Evolutionary conservation across 2,797 vertebrate species (phyloP).

Genomic region (Picus viridis): DNA sequence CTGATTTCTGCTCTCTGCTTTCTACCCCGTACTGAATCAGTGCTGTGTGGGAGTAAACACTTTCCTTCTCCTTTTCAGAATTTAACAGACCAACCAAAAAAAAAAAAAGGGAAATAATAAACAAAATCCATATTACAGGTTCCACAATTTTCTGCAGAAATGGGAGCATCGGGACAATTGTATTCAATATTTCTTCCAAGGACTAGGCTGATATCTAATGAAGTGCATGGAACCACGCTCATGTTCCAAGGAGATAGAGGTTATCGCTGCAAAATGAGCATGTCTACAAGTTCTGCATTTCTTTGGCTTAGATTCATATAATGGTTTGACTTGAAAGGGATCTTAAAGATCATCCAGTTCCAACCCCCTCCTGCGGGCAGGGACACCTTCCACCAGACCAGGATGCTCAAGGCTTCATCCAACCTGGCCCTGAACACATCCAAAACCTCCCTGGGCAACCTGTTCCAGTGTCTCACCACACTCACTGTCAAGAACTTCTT

Average conservation of each 20-base stretch:
- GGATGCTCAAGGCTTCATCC: too few relatives aligned
- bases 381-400: too few relatives aligned
- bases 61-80: not conserved
- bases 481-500: too few relatives aligned
- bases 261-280: not conserved
- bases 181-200: not conserved
- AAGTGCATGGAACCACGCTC: not conserved
- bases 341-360: too few relatives aligned
- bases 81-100: fast-evolving
- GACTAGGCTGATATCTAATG: not conserved
- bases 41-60: not conserved
- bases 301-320: not conserved
- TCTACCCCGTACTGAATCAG: not conserved
- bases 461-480: too few relatives aligned
- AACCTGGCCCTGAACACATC: too few relatives aligned
- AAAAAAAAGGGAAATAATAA: too few relatives aligned
- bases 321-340: too few relatives aligned
- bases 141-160: not conserved
- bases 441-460: too few relatives aligned
- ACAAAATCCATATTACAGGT: not conserved
- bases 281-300: not conserved
- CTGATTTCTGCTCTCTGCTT: too few relatives aligned
- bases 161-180: not conserved
- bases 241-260: not conserved
- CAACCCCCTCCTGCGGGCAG: too few relatives aligned